phyloP scores from a whole-genome alignment of 2,113 vertebrate species.

The Phylloscopus trochiloides region DNA sequence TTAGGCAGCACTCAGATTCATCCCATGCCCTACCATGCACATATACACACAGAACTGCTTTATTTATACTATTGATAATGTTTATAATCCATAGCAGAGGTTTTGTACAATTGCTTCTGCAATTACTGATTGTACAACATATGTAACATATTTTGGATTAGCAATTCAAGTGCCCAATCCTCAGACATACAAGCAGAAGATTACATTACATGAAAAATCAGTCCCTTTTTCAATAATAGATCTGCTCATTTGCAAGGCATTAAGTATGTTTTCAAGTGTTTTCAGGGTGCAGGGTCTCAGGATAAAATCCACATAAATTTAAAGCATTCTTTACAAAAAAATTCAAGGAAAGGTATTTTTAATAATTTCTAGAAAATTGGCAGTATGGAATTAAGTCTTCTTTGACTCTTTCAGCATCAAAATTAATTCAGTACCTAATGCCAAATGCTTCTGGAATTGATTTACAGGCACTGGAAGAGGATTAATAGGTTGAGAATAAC shows the following conservation, averaged over 20 bases:
- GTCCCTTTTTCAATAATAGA: not conserved
- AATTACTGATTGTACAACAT: not conserved
- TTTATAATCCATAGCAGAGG: not conserved
- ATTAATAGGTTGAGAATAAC: not conserved
- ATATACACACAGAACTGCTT: not conserved
- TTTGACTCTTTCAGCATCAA: not conserved
- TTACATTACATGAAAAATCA: not conserved
- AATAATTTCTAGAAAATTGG: constrained; percentile 2
- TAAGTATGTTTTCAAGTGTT: not conserved
- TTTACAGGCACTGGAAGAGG: not conserved
- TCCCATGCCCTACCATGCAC: not conserved
- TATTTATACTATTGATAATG: not conserved
- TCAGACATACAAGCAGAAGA: not conserved
- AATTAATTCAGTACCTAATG: not conserved
- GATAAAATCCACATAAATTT: not conserved
- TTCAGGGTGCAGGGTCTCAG: not conserved
- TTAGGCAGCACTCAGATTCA: not conserved
- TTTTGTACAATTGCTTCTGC: not conserved
- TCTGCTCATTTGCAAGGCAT: not conserved
- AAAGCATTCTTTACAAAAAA: not conserved
- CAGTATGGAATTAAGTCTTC: not conserved
- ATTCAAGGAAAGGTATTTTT: constrained; percentile 58
- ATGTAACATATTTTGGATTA: not conserved
- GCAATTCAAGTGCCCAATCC: not conserved
- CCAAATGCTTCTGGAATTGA: not conserved